A percentile compares a stretch with the other conserved stretches of the same genome.
phyloP scores from a whole-genome alignment of 1,140 invertebrate species.

The Bombyx mandarina region DNA sequence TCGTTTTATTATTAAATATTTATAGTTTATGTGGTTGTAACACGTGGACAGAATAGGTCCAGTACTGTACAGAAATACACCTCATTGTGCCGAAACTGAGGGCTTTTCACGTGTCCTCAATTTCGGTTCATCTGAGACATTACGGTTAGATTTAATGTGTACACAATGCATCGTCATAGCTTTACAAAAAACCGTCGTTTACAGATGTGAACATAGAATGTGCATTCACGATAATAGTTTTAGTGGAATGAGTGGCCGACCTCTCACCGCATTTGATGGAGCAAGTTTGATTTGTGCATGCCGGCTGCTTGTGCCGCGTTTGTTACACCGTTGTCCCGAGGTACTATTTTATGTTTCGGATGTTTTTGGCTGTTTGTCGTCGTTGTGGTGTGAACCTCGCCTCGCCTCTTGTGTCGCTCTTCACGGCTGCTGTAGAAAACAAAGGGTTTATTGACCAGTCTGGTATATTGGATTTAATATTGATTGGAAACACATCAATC shows the following conservation, averaged over 20 bases:
- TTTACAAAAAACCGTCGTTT: constrained; percentile 21
- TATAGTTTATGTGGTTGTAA: no score
- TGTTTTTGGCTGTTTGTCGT: constrained; percentile 60
- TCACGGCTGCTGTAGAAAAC: constrained; percentile 35
- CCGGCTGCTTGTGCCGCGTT: constrained; percentile 60
- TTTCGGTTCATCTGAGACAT: no score
- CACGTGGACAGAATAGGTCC: constrained; percentile 10
- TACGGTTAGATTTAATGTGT: constrained; percentile 23
- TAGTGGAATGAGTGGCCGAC: constrained; percentile 68
- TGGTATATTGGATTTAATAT: neutral
- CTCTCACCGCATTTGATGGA: constrained; percentile 62
- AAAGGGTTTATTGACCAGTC: constrained; percentile 50
- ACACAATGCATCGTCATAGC: constrained; percentile 46
- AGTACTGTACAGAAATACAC: constrained; percentile 38
- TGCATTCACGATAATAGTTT: constrained; percentile 56
- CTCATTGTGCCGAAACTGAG: constrained; percentile 2
- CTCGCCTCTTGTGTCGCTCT: constrained; percentile 51
- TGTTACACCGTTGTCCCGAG: constrained; percentile 54
- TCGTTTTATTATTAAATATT: constrained; percentile 23
- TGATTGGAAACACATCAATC: constrained; percentile 4
- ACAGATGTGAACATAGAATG: constrained; percentile 47
- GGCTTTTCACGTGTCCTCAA: no score
- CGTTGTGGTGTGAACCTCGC: constrained; percentile 47
- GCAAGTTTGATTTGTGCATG: constrained; percentile 67
- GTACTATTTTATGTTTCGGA: constrained; percentile 52